phyloP scores from a whole-genome alignment of 2,888 invertebrate species.

The Leptogaster cylindrica region DNA sequence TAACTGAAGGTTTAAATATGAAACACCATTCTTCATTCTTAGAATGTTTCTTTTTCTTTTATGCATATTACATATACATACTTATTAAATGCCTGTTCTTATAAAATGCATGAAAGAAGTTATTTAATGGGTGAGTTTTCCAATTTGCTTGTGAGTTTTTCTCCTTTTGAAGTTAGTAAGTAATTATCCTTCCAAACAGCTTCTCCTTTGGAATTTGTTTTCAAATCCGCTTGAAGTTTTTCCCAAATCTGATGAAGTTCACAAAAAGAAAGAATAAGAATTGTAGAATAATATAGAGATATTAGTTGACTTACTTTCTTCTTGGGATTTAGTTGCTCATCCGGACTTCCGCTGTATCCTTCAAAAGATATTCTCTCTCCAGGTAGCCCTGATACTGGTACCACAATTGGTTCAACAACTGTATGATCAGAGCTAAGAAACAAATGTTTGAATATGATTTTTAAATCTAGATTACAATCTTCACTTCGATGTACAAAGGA shows the following conservation, averaged over 20 bases:
- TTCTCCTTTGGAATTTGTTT: constrained; percentile 72
- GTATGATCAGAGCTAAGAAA: constrained; percentile 72
- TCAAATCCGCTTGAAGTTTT: constrained; percentile 80
- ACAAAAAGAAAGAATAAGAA: background rate
- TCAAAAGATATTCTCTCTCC: constrained; percentile 87
- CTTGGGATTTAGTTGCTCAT: constrained; percentile 89
- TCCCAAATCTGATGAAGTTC: constrained; percentile 72
- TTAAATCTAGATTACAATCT: constrained; percentile 52
- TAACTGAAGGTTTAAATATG: too few species aligned
- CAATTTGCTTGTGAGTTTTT: constrained; percentile 76
- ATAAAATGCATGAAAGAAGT: too few species aligned
- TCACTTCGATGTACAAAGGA: constrained; percentile 86
- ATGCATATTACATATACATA: too few species aligned
- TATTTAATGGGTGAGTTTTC: constrained; percentile 85
- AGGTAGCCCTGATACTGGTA: constrained; percentile 76
- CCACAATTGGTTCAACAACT: constrained; percentile 83
- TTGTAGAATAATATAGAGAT: background rate
- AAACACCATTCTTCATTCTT: too few species aligned
- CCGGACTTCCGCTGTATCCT: constrained; percentile 81
- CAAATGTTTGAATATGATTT: background rate
- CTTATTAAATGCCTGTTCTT: too few species aligned
- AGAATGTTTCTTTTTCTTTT: too few species aligned
- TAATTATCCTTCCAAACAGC: constrained; percentile 88
- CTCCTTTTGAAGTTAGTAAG: constrained; percentile 75
- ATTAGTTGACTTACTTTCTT: constrained; percentile 72